A percentile compares a stretch with the other conserved stretches of the same genome.
Evolutionary conservation across 2,113 vertebrate genomes (phyloP).

Genomic region (Tragulus kanchil): DNA sequence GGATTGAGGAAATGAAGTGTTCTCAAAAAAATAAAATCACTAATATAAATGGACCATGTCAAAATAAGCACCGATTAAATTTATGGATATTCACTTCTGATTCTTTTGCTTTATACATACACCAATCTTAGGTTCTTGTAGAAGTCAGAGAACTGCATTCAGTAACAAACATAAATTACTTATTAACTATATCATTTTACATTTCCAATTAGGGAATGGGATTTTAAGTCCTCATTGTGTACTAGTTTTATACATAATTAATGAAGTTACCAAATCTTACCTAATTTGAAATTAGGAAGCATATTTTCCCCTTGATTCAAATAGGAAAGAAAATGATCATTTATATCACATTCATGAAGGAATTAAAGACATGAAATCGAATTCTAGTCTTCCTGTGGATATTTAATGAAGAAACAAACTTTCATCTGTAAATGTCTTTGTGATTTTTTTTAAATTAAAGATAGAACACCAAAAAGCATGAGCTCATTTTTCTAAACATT

Average conservation of each 20-base stretch:
- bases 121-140: background rate
- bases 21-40: background rate
- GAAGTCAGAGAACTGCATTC: background rate
- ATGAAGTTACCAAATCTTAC: background rate
- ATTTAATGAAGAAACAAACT: background rate
- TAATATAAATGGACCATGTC: background rate
- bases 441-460: background rate
- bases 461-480: background rate
- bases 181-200: background rate
- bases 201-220: background rate
- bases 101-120: background rate
- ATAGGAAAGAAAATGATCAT: background rate
- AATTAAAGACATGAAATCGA: background rate
- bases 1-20: background rate
- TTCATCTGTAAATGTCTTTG: background rate
- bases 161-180: background rate
- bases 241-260: conserved; percentile 1
- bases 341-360: background rate
- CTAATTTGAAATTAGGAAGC: background rate
- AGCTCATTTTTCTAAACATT: background rate
- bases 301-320: background rate
- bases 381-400: background rate
- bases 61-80: background rate
- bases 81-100: background rate
- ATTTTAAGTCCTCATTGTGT: background rate